Evolutionary conservation across 2,888 invertebrate genomes (phyloP), one percentile per base, ranked within the genome.

Genomic region (Timema podura): DNA sequence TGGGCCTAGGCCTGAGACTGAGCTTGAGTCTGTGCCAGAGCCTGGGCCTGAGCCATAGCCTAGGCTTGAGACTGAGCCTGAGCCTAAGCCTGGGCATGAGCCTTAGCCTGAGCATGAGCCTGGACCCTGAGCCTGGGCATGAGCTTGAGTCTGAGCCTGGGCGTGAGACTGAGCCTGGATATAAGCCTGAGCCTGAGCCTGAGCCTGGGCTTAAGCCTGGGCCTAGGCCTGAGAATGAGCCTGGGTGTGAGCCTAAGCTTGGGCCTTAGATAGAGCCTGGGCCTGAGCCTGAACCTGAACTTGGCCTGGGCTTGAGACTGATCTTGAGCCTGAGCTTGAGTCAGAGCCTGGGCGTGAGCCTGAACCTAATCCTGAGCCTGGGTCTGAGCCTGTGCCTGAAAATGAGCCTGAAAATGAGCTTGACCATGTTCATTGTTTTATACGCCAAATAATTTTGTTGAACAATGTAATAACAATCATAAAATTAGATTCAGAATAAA

Each of bases 341-440:
- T 15, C 10, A 11, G n/a, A 15, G 15, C 61, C 10, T 61, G 61
- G 61, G 15, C 16, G 9, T 61, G 61, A 15, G n/a, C 16, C 61
- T 61, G 61, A 15, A 15, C 16, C 61, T 61, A 9, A 15, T 9
- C n/a, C 2, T 61, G 61, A 15, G 61, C 16, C 61, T 61, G 61
- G 61, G 15, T 16, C 61, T 61, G 61, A 15, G 61, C 16, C 61
- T 61, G 61, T 9, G n/a, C 16, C 61, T 61, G 61, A 15, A 15
- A 9, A 9, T 61, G n/a, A 15, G 5, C 5, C 65, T 45, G 2
- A 2, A 30, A 11, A 2, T 61, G 3, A 0, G 16, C 64, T 16
- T 64, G 64, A 16, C 15, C 64, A 11, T 15, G 65, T n/a, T n/a
- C n/a, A n/a, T n/a, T n/a, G n/a, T n/a, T n/a, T n/a, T n/a, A n/a